These are phyloP conservation scores for Pelochelys cantorii DNA, from an alignment of 2,797 vertebrate species.

Conservation along the genomic window DNA sequence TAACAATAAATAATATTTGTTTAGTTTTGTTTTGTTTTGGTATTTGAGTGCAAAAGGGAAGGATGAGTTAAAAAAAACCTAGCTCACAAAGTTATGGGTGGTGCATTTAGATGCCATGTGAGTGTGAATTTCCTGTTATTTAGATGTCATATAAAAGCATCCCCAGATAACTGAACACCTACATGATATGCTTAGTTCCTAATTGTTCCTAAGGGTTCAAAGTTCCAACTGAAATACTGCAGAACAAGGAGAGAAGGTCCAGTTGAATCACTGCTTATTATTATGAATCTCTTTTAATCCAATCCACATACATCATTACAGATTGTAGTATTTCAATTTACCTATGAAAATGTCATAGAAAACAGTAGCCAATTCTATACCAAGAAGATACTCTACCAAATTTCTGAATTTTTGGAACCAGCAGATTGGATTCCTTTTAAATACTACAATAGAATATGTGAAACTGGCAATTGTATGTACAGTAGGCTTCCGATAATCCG, in stretches of 20 bases:
- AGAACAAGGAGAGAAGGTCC: conserved; percentile 41
- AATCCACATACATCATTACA: conserved; percentile 12
- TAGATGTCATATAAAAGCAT: conserved; percentile 41
- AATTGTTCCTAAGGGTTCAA: not conserved
- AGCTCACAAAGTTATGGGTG: conserved; percentile 4
- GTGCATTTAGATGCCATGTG: conserved; percentile 23
- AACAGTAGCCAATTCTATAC: not conserved
- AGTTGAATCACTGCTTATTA: conserved; percentile 11
- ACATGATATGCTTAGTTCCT: conserved; percentile 45
- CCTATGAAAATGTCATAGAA: not conserved
- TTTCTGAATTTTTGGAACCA: not conserved
- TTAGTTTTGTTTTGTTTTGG: too few species aligned
- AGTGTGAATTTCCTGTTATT: conserved; percentile 17
- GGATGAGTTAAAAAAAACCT: too few species aligned
- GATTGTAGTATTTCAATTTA: conserved; percentile 31
- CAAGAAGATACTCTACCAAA: not conserved
- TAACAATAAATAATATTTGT: conserved; percentile 23
- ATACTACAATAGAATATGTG: not conserved
- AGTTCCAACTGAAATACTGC: not conserved
- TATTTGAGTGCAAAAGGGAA: too few species aligned
- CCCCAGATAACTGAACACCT: conserved; percentile 29
- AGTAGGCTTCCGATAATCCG: too few species aligned
- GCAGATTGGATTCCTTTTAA: not conserved
- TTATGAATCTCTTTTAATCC: conserved; percentile 22
- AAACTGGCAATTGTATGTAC: not conserved